A percentile compares a stretch with the other conserved stretches of the same genome.
Conservation (phyloP, 2,113 vertebrate genomes). For the Catharus bicknelli region DNA sequence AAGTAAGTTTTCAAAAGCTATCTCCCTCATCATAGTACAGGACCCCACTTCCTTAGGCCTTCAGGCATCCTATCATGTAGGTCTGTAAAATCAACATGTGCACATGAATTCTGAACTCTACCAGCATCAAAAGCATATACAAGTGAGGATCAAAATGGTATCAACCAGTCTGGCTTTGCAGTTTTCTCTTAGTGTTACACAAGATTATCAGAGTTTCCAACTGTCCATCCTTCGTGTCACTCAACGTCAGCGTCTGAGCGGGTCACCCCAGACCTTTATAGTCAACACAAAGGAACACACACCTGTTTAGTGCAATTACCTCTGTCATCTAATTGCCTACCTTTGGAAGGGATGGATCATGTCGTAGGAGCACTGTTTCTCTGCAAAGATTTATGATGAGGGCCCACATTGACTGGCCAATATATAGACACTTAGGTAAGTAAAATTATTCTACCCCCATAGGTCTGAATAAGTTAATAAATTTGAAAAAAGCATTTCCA, state of each 20-base stretch:
- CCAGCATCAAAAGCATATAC: neutral
- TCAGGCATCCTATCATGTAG: neutral
- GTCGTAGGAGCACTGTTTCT: neutral
- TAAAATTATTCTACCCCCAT: rapidly evolving
- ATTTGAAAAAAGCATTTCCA: neutral
- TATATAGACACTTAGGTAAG: neutral
- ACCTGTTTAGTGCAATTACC: neutral
- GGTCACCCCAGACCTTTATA: neutral
- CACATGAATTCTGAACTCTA: neutral
- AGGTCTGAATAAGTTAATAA: neutral
- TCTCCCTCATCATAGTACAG: neutral
- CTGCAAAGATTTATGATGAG: neutral
- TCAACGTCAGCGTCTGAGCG: neutral
- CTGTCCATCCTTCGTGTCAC: neutral
- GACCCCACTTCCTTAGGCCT: neutral
- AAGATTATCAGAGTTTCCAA: neutral
- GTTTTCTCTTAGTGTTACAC: neutral
- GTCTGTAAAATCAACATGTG: neutral
- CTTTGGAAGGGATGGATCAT: neutral
- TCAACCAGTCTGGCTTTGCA: neutral
- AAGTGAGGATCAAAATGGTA: neutral
- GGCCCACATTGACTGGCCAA: neutral
- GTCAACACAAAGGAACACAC: neutral
- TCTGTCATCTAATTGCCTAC: neutral
- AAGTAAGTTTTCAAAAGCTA: neutral